These are phyloP conservation scores for Cosmorhoe ocellata DNA, from an alignment of 2,888 invertebrate species.

Conservation along the genomic window DNA sequence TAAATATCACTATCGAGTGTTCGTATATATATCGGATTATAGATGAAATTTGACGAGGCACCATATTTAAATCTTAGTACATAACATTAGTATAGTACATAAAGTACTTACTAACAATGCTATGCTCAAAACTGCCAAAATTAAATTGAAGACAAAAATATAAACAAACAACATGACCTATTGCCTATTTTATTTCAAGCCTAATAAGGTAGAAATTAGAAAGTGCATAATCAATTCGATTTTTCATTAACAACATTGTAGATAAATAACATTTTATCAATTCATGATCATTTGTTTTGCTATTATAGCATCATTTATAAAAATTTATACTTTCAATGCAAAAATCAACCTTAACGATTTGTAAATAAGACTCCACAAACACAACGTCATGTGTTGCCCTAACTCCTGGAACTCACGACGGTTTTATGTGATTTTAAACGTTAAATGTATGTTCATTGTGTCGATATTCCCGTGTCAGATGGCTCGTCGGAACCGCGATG, in stretches of 20 bases:
- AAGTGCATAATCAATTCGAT: background rate
- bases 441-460: conserved; percentile 34
- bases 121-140: background rate
- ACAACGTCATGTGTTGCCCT: background rate
- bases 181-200: conserved; percentile 8
- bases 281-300: conserved; percentile 54
- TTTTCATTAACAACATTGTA: conserved; percentile 28
- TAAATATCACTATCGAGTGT: no score
- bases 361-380: conserved; percentile 1
- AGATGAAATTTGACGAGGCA: no score
- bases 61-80: no score
- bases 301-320: no score
- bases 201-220: conserved; percentile 13
- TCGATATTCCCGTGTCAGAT: conserved; percentile 52
- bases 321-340: no score
- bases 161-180: background rate
- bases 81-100: no score
- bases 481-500: conserved; percentile 79
- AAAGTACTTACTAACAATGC: no score
- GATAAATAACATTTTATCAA: conserved; percentile 33
- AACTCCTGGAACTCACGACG: background rate
- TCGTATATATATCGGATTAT: no score
- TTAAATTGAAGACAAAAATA: conserved; percentile 1
- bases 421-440: conserved; percentile 10
- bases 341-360: conserved; percentile 24